Evolutionary conservation across 2,797 vertebrate species (phyloP), one percentile per base, ranked within the genome.

Genomic region (Eulemur rubriventer): DNA sequence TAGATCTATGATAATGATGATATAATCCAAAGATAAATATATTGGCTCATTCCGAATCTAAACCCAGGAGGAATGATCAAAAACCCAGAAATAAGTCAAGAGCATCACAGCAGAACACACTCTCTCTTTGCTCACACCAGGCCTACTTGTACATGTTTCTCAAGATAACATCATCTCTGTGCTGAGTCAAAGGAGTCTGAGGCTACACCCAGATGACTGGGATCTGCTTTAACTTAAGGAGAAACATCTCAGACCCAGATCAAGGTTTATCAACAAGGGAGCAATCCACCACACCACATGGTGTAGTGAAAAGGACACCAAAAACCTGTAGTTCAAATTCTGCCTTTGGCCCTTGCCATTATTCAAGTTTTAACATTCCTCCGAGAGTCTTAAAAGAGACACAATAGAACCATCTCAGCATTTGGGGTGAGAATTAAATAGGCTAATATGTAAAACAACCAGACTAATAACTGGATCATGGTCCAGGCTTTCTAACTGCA

Each of bases 81-180:
- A 96, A 94, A 70, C 20, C 30, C 5, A 70, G 61, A 93, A 86
- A 76, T 57, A 88, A 91, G 55, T 92, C n/a, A 80, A 89, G 65
- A 72, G 13, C 28, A 63, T 80, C 48, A 85, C 61, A 82, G 38
- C 8, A 94, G 38, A 95, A 22, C 46, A 33, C 11, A 61, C 5
- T 2, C 50, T 65, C 33, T 73, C 41, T 92, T 78, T 38, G 80
- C n/a, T 85, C 24, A 80, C 33, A 55, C 16, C 24, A 89, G 57
- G n/a, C 30, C 55, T 93, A 41, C 2, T 16, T 20, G 84, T 67
- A 65, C 14, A 11, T 59, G 26, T 89, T 92, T 96, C 73, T 95
- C 41, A 86, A 67, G 52, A 63, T 67, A 86, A 67, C 8, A 57
- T 65, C 57, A 80, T 67, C 78, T 90, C 41, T 33, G 28, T 46